These are phyloP conservation scores for Onthophagus taurus DNA, from an alignment of 1,140 invertebrate genomes.

Conservation along the genomic window DNA sequence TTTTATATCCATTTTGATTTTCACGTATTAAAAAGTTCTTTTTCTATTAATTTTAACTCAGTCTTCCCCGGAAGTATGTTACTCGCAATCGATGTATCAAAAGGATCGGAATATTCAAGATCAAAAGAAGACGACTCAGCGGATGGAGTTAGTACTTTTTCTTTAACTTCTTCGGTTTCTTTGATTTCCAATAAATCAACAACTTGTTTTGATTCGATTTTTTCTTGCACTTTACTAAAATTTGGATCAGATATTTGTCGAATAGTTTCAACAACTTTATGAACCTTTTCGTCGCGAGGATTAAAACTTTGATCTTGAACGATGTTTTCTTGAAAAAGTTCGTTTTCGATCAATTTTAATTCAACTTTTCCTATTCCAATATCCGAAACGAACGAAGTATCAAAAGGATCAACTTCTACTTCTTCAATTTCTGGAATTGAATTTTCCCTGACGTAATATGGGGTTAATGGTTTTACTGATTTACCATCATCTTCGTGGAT, in stretches of 20 bases:
- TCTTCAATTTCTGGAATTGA: conserved; percentile 48
- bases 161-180: conserved; percentile 43
- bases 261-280: conserved; percentile 29
- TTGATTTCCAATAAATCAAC: conserved; percentile 50
- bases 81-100: conserved; percentile 70
- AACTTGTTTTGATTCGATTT: conserved; percentile 24
- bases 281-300: conserved; percentile 38
- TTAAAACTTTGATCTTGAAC: conserved; percentile 53
- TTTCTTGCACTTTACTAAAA: conserved; percentile 23
- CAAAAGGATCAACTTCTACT: conserved; percentile 52
- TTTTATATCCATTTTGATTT: conserved; percentile 43
- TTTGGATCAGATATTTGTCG: conserved; percentile 23
- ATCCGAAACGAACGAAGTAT: conserved; percentile 50
- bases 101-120: conserved; percentile 60
- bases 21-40: conserved; percentile 44
- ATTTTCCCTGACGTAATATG: conserved; percentile 57
- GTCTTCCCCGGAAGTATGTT: conserved; percentile 67
- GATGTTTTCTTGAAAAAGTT: conserved; percentile 50
- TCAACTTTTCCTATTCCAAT: conserved; percentile 50
- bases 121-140: conserved; percentile 36
- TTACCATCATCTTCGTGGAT: conserved; percentile 41
- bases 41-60: conserved; percentile 66
- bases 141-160: conserved; percentile 49
- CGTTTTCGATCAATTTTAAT: conserved; percentile 49
- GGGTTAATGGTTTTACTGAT: conserved; percentile 62